Percentiles rank a stretch among this genome's conserved stretches.
These are phyloP conservation scores for Anoplopoma fimbria DNA, from an alignment of 2,113 vertebrate species.

Conservation along the genomic window DNA sequence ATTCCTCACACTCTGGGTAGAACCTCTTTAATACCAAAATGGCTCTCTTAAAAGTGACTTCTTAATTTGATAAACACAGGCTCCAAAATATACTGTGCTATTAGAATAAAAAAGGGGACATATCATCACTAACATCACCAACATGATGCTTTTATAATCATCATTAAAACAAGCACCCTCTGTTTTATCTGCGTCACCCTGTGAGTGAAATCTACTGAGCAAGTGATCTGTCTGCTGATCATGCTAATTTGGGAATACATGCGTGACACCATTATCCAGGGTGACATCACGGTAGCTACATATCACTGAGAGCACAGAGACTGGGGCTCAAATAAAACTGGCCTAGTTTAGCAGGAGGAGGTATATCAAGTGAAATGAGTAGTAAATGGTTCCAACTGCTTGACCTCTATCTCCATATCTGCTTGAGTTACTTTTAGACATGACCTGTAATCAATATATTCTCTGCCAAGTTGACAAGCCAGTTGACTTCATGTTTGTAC, in stretches of 20 bases:
- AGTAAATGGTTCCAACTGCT: background rate
- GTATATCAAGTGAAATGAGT: background rate
- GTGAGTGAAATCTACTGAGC: background rate
- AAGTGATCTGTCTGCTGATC: constrained; percentile 33
- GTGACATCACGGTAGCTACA: constrained; percentile 50
- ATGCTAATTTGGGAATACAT: constrained; percentile 43
- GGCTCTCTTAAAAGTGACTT: background rate
- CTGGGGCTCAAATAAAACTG: background rate
- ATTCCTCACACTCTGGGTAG: background rate
- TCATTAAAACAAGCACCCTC: background rate
- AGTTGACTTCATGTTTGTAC: background rate
- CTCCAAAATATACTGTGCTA: background rate
- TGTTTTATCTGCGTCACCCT: constrained; percentile 18
- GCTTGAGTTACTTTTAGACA: background rate
- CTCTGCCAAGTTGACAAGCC: background rate
- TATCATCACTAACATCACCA: too few relatives aligned
- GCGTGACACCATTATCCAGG: constrained; percentile 32
- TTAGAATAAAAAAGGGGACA: too few relatives aligned
- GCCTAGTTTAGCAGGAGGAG: constrained; percentile 12
- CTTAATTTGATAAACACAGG: background rate
- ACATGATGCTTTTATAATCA: background rate
- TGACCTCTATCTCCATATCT: background rate
- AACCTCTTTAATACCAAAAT: background rate
- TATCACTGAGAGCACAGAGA: constrained; percentile 15
- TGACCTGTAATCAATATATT: background rate